A percentile compares a stretch with the other conserved stretches of the same genome.
These are phyloP conservation scores for Macroramphosus scolopax DNA, from an alignment of 2,797 vertebrate species.

Conservation along the genomic window DNA sequence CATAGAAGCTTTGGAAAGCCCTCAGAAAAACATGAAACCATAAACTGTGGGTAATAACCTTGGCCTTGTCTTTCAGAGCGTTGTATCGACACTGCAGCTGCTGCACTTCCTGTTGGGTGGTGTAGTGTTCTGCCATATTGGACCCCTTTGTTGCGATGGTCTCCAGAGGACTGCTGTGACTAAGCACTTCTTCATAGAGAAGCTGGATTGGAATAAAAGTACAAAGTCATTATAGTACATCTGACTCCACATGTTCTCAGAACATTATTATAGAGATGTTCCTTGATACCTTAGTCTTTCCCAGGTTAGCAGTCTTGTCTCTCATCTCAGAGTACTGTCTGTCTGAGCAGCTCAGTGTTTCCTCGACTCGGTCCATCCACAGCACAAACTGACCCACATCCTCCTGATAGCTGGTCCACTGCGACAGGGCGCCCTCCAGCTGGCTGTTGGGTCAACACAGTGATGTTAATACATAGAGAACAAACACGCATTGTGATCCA, in stretches of 20 bases:
- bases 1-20: no score
- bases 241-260: no score
- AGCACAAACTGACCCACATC: conserved; percentile 89
- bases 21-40: no score
- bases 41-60: no score
- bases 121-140: conserved; percentile 88
- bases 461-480: conserved; percentile 16
- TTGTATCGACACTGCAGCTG: conserved; percentile 87
- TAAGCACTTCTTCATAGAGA: conserved; percentile 91
- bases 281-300: conserved; percentile 87
- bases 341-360: conserved; percentile 82
- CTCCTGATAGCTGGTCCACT: conserved; percentile 98
- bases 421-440: conserved; percentile 91
- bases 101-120: conserved; percentile 89
- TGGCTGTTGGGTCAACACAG: conserved; percentile 77
- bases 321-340: conserved; percentile 88
- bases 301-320: conserved; percentile 89
- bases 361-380: conserved; percentile 92
- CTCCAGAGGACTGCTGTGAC: conserved; percentile 88
- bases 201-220: conserved; percentile 75
- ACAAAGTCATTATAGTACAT: conserved; percentile 13
- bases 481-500: conserved; percentile 5
- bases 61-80: conserved; percentile 83
- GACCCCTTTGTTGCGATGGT: conserved; percentile 90
- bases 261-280: not conserved